Base-by-base conservation (phyloP, 2,888 invertebrate genomes). In the Stenotaenia linearis region DNA sequence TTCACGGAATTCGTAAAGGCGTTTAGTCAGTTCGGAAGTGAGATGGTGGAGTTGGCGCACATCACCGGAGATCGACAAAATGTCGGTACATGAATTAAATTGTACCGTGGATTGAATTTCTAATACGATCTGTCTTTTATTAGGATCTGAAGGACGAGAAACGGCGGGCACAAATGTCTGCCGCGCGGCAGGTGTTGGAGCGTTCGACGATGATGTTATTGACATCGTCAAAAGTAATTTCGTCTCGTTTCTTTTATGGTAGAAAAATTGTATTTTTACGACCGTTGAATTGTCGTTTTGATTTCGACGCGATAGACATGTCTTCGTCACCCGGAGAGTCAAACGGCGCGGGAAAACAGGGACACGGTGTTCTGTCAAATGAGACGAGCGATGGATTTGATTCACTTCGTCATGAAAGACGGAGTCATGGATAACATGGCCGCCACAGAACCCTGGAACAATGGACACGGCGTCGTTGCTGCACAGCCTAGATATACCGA, bases 301-400 rank as follows among this genome's bases (percentile, higher is more conserved):
- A 32, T 32, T 32, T 32, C 45, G 10, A 10, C 45, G 10, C 45
- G 5, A 85, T 32, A 94, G 93, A 93, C 97, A 21, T 96, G 96
- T 86, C 89, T 98, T 82, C 90, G 97, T 84, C 98, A 98, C 88
- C 96, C 97, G 23, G 96, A 97, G 83, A 95, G 96, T 86, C 91
- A 92, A 77, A 92, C 95, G 79, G 96, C 98, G 0, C 91, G 95
- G 82, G 96, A 97, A 87, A 98, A 97, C 87, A 90, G 98, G 9
- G 98, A 98, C 87, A 97, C 97, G 0, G 97, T 99, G 75, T 98
- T 98, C 89, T 96, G 96, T 86, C 97, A 97, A 88, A 98, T 98
- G 94, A 90, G 97, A 81, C 90, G 96, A 82, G 97, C 98, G 28
- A 94, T 98, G 92, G 97, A 98, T 88, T 90, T 98, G 82, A 96